Base-by-base conservation (phyloP, 1,140 invertebrate genomes). In the Mamestra configurata region DNA sequence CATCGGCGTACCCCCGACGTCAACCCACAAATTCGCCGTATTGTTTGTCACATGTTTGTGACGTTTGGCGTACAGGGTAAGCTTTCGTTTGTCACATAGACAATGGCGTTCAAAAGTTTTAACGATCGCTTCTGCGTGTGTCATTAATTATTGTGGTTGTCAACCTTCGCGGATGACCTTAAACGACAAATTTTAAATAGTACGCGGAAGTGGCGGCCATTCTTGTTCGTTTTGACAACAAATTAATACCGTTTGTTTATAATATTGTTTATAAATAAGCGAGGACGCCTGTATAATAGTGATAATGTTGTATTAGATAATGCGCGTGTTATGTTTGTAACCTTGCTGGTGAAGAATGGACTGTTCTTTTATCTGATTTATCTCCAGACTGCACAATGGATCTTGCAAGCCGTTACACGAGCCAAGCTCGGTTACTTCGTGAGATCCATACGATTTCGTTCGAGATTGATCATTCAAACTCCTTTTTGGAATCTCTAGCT, bases 161-260 rank as follows among this genome's bases (percentile, higher is more conserved):
- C 71, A 75, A 80, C 79, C 79, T 73, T 61, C 71, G 84, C 53
- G 79, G 79, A 3, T 86, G 88, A 27, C 71, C 71, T 75, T 75
- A 57, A 2, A 24, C 51, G 18, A 35, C 35, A 43, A 59, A 59
- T 57, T 59, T 75, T 37, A 75, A 75, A 75, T 46, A 20, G 35
- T 37, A 79, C 78, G 59, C 78, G 78, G 78, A 79, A 79, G 51
- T 70, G 27, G 43, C 20, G 24, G 37, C 75, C 20, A 35, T 7
- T 78, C 76, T 68, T 43, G 57, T 64, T 15, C 70, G 20, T 43
- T 73, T 73, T 70, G 61, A 77, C 59, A 72, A 73, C 59, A 73
- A 73, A 57, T 57, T 57, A 75, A 57, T 57, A 46, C 20, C 22
- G 64, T 78, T 73, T 79, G 70, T 79, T 73, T 73, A 73, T 49